A percentile compares a stretch with the other conserved stretches of the same genome.
Evolutionary conservation across 2,888 invertebrate species (phyloP).

Genomic region (Cheilosia urbana): DNA sequence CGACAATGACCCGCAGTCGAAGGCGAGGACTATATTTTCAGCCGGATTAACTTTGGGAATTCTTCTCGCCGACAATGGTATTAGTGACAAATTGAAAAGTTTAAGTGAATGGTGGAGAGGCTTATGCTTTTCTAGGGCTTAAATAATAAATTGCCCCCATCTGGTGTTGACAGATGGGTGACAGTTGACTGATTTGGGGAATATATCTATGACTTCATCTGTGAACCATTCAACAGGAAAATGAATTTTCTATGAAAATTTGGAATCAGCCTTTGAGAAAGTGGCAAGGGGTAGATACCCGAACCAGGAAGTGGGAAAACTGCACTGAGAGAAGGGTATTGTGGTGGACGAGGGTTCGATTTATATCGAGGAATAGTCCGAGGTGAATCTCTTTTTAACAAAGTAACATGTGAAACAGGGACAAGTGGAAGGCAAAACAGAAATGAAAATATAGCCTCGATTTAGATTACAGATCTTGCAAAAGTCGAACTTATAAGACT

Average conservation of each 20-base stretch:
- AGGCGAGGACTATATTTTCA: not conserved
- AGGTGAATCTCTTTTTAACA: too few species aligned
- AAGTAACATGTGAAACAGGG: too few species aligned
- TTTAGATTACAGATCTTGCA: too few species aligned
- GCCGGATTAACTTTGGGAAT: constrained; percentile 37
- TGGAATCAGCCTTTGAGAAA: not conserved
- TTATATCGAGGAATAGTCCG: too few species aligned
- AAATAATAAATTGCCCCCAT: constrained; percentile 19
- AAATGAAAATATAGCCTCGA: too few species aligned
- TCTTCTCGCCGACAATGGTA: not conserved
- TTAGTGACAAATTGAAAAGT: constrained; percentile 37
- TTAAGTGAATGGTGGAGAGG: constrained; percentile 10
- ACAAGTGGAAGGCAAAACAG: too few species aligned
- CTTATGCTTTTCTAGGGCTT: not conserved
- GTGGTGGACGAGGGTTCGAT: too few species aligned
- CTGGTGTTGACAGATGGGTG: constrained; percentile 23
- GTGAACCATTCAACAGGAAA: not conserved
- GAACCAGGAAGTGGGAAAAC: not conserved
- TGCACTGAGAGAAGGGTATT: too few species aligned
- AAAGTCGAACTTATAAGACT: too few species aligned
- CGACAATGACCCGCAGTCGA: constrained; percentile 11
- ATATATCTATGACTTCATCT: constrained; percentile 2
- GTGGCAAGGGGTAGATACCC: too few species aligned
- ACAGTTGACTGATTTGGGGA: constrained; percentile 21
- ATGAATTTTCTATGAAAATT: constrained; percentile 1